Conservation (phyloP, 2,888 invertebrate genomes). For the Parnassius apollo region DNA sequence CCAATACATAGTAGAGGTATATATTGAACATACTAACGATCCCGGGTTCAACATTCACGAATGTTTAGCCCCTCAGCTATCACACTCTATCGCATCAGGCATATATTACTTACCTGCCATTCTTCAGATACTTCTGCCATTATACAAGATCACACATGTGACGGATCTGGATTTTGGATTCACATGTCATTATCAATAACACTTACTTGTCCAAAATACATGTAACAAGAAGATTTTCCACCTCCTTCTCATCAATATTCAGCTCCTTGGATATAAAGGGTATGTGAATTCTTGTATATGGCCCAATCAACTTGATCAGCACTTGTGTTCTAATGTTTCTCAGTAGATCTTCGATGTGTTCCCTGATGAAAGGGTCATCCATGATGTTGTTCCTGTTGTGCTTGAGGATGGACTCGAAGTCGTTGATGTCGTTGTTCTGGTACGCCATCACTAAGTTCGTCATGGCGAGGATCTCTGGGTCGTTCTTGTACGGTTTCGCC, state of each 20-base stretch:
- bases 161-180: too few species aligned
- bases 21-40: too few species aligned
- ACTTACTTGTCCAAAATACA: slow-evolving; percentile 98
- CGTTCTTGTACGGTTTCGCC: slow-evolving; percentile 99
- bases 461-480: slow-evolving; percentile 99
- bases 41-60: too few species aligned
- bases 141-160: too few species aligned
- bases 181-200: slow-evolving; percentile 2
- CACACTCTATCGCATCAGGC: too few species aligned
- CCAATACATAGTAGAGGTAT: too few species aligned
- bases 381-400: slow-evolving; percentile 96
- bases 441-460: slow-evolving; percentile 98
- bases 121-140: too few species aligned
- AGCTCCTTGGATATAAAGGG: slow-evolving; percentile 97
- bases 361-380: slow-evolving; percentile 99
- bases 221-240: slow-evolving; percentile 97
- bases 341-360: slow-evolving; percentile 98
- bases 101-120: too few species aligned
- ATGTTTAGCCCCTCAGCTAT: too few species aligned
- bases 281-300: slow-evolving; percentile 98
- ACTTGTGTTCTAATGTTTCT: slow-evolving; percentile 98
- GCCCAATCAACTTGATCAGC: slow-evolving; percentile 96
- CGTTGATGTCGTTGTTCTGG: slow-evolving; percentile 98
- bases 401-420: slow-evolving; percentile 97
- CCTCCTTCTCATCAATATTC: slow-evolving; percentile 96